Evolutionary conservation across 2,888 invertebrate genomes (phyloP), one percentile per base, ranked within the genome.

Genomic region (Petrophora chlorosata): DNA sequence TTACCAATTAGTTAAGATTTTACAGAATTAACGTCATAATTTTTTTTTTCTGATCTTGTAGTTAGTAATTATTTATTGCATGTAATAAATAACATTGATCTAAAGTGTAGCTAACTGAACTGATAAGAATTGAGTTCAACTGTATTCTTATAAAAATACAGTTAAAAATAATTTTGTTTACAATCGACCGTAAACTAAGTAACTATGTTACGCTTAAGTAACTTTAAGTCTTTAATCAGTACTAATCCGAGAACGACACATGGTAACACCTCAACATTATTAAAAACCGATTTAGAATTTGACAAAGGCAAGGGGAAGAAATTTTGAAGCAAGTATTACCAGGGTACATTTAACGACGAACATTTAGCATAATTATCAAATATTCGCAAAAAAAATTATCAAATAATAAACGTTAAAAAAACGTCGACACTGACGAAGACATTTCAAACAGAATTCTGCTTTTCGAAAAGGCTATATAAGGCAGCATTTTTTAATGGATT

Each of bases 401-500:
- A 22, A 7, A 41, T 16, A 32, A 17, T 36, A 41, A 7, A 32
- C 43, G 12, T 26, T 25, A 12, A 7, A 17, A 16, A 7, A 22
- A 19, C 26, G 15, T 30, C 17, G 13, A 56, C 52, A 59, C 29
- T 26, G 59, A 59, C 59, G 53, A 56, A 53, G 5, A 26, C 53
- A 43, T 4, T 25, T 23, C 22, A 32, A 43, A 17, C 35, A 46
- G 15, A 29, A 42, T 29, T 53, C 50, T 28, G 51, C 55, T 57
- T 38, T 60, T 12, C 34, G 60, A 60, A 60, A 51, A 57, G 51
- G 55, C 12, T 47, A 53, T 52, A 44, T 33, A 13, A 33, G 55
- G 55, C 60, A 57, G 55, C 57, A 60, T 36, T 51, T 49, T n/a
- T 29, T 1, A 53, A 57, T 57, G 55, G 41, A 55, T 55, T 59